A percentile compares a stretch with the other conserved stretches of the same genome.
These are phyloP conservation scores for Aricia artaxerxes DNA, from an alignment of 2,888 invertebrate species.

Conservation along the genomic window DNA sequence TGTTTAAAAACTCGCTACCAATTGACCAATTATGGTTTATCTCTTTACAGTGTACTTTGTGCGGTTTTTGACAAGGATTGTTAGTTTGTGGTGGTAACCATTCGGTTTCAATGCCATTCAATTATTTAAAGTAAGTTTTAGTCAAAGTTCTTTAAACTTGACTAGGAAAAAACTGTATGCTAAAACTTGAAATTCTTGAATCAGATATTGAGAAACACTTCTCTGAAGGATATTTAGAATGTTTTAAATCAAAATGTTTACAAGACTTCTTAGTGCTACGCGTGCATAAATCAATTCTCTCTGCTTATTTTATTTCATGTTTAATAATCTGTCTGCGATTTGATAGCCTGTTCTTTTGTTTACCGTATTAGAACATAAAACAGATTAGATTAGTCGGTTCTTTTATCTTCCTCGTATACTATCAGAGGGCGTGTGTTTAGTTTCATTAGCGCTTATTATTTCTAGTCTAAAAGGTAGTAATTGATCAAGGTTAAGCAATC, in stretches of 20 bases:
- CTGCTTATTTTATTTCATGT: slow-evolving; percentile 9
- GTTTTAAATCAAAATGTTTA: slow-evolving; percentile 2
- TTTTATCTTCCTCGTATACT: slow-evolving; percentile 1
- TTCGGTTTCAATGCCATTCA: background rate
- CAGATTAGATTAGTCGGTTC: slow-evolving; percentile 23
- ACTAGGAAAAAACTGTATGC: background rate
- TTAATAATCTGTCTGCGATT: slow-evolving; percentile 1
- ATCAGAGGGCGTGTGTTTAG: background rate
- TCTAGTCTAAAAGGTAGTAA: slow-evolving; percentile 10
- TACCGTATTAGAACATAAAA: slow-evolving; percentile 17
- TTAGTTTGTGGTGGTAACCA: background rate
- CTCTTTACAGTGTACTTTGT: background rate
- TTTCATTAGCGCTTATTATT: slow-evolving; percentile 9
- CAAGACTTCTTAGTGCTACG: background rate
- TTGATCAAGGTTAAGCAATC: slow-evolving; percentile 18
- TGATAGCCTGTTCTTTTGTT: slow-evolving; percentile 1
- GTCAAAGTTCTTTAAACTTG: background rate
- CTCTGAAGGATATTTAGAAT: background rate
- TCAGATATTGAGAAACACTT: background rate
- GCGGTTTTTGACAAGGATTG: background rate
- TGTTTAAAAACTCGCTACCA: slow-evolving; percentile 19
- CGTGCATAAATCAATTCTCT: slow-evolving; percentile 6
- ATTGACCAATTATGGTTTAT: background rate
- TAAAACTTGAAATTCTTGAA: background rate
- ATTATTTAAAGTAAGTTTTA: background rate